Percentiles rank a stretch among this genome's conserved stretches.
phyloP scores from a whole-genome alignment of 2,797 vertebrate species.

The Falco novaeseelandiae region DNA sequence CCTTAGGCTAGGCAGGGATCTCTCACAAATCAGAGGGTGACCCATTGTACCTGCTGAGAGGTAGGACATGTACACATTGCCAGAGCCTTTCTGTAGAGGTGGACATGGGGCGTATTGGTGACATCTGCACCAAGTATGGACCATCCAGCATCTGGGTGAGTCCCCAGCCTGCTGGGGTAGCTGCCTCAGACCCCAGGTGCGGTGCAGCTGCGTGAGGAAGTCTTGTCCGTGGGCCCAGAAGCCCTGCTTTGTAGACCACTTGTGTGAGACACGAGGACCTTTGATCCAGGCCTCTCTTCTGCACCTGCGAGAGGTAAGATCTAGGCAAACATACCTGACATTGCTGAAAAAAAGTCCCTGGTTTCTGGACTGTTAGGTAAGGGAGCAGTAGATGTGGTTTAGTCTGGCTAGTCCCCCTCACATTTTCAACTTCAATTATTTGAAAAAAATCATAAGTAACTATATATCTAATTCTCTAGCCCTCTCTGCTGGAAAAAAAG shows the following conservation, averaged over 20 bases:
- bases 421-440: background rate
- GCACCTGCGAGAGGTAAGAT: background rate
- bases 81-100: background rate
- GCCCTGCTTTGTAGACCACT: background rate
- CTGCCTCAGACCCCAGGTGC: background rate
- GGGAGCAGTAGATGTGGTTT: background rate
- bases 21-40: background rate
- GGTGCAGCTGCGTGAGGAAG: background rate
- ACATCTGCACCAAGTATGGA: background rate
- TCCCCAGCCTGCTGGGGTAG: background rate
- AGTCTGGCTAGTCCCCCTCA: background rate
- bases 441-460: background rate
- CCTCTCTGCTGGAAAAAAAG: background rate
- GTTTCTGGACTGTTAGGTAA: background rate
- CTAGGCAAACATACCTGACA: background rate
- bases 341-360: background rate
- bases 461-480: background rate
- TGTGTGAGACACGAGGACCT: background rate
- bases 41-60: fast-evolving
- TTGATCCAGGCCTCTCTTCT: background rate
- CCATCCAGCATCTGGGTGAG: background rate
- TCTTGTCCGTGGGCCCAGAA: background rate
- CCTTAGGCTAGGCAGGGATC: background rate
- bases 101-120: background rate
- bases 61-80: background rate